Evolutionary conservation across 2,797 vertebrate genomes (phyloP).

Genomic region (Pangasius macronema): DNA sequence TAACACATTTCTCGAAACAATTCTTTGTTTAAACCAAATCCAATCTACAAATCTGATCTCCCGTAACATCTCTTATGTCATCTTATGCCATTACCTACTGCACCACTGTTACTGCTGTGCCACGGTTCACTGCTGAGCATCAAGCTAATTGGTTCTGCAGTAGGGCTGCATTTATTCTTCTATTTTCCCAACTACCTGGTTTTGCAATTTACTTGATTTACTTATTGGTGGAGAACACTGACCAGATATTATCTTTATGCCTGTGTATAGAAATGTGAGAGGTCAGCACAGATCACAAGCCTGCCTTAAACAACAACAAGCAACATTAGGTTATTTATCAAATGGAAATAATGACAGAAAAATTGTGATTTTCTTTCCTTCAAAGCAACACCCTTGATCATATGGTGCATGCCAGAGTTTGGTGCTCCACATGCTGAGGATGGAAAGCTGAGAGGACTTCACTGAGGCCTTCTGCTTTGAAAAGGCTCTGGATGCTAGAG

Average conservation of each 20-base stretch:
- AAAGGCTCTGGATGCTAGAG: constrained; percentile 18
- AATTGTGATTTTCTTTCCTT: background rate
- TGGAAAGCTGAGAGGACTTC: constrained; percentile 26
- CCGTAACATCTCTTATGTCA: background rate
- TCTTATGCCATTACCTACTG: background rate
- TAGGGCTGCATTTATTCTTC: background rate
- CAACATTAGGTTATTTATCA: background rate
- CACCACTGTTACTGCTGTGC: background rate
- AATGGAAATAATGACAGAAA: background rate
- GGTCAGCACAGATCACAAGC: background rate
- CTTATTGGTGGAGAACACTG: background rate
- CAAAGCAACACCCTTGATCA: background rate
- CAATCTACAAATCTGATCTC: background rate
- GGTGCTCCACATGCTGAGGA: constrained; percentile 4
- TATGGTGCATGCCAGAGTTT: background rate
- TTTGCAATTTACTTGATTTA: background rate
- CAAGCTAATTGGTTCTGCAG: background rate
- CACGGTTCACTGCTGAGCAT: background rate
- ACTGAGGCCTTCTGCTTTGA: constrained; percentile 18
- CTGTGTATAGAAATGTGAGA: constrained; percentile 1
- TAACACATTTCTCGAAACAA: background rate
- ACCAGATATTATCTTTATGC: background rate
- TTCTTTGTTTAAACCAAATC: background rate
- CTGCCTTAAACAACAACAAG: constrained; percentile 1
- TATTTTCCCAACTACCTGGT: background rate